These are phyloP conservation scores for Dusona sp. DNA, from an alignment of 2,888 invertebrate genomes.

Conservation along the genomic window DNA sequence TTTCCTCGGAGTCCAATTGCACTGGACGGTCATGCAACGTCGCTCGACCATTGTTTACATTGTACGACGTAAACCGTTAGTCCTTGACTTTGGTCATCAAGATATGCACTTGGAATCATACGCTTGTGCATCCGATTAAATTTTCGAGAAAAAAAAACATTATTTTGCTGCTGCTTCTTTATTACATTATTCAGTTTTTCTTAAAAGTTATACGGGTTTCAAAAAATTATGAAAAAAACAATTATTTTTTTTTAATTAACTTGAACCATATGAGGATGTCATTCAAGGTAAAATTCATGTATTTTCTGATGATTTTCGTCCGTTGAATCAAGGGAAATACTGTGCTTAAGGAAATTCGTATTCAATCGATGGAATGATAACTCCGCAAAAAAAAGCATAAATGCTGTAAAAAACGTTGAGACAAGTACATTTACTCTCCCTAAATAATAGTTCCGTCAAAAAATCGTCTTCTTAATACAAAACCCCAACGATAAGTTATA, in stretches of 20 bases:
- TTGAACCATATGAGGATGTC: neutral
- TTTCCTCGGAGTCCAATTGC: conserved; percentile 10
- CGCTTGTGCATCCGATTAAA: neutral
- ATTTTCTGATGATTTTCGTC: neutral
- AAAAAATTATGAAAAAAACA: neutral
- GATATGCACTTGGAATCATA: neutral
- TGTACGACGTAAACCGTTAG: conserved; percentile 37
- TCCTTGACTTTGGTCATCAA: conserved; percentile 43
- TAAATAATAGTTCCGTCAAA: too few relatives aligned
- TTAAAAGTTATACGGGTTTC: neutral
- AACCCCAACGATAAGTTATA: too few relatives aligned
- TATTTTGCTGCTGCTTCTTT: neutral
- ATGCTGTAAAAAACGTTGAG: too few relatives aligned
- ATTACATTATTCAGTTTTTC: neutral
- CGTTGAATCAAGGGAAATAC: neutral
- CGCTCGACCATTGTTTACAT: conserved; percentile 35
- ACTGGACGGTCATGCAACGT: conserved; percentile 43
- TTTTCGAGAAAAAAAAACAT: neutral
- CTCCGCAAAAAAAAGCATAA: too few relatives aligned
- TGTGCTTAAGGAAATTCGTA: neutral
- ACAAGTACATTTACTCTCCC: too few relatives aligned
- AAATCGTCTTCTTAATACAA: too few relatives aligned
- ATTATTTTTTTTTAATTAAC: neutral
- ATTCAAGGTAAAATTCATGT: neutral
- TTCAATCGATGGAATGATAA: neutral